Percentiles rank a stretch among this genome's conserved stretches.
Conservation (phyloP, 1,140 invertebrate species). For the Drosophila willistoni region DNA sequence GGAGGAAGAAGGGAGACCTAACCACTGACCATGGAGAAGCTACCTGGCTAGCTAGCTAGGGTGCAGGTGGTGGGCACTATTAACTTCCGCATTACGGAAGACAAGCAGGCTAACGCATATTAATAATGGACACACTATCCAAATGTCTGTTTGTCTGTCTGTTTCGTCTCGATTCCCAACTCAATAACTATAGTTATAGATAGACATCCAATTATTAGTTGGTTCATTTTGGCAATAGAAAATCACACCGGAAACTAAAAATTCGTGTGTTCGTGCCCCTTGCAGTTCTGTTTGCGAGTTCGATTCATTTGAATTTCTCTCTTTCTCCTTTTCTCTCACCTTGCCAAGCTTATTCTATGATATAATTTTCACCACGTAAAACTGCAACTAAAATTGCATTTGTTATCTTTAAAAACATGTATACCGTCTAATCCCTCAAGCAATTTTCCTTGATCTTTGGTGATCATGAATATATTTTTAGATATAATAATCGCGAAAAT, state of each 20-base stretch:
- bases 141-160: too few relatives aligned
- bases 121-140: background rate
- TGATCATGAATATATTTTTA: too few relatives aligned
- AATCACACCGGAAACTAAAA: conserved; percentile 3
- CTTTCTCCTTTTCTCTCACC: too few relatives aligned
- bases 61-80: conserved; percentile 1
- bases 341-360: too few relatives aligned
- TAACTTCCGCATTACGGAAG: conserved; percentile 43
- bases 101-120: conserved; percentile 2
- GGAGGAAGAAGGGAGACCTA: background rate
- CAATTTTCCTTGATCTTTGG: too few relatives aligned
- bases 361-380: too few relatives aligned
- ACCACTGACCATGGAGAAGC: conserved; percentile 6
- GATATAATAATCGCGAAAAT: too few relatives aligned
- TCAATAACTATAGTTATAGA: background rate
- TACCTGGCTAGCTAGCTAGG: background rate
- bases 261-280: background rate
- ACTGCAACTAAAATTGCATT: too few relatives aligned
- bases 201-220: conserved; percentile 8
- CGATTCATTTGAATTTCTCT: too few relatives aligned
- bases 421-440: too few relatives aligned
- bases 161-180: background rate
- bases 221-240: conserved; percentile 3
- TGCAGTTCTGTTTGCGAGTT: too few relatives aligned
- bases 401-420: too few relatives aligned